phyloP scores from a whole-genome alignment of 2,113 vertebrate genomes.

The Proteles cristata region DNA sequence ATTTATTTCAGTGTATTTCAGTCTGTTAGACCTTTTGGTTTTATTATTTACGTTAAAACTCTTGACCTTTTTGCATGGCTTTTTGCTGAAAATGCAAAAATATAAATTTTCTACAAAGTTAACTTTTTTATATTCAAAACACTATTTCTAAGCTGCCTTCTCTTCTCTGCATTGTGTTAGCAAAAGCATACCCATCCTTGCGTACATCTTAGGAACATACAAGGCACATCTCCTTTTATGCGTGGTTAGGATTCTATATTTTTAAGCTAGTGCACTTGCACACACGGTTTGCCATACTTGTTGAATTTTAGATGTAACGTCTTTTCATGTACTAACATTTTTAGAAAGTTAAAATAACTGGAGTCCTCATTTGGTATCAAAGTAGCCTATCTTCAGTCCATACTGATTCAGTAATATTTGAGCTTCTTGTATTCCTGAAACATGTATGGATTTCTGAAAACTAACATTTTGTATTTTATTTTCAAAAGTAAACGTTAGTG shows the following conservation, averaged over 20 bases:
- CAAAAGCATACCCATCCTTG: constrained; percentile 80
- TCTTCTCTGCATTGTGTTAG: constrained; percentile 86
- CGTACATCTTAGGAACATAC: constrained; percentile 83
- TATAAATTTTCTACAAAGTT: constrained; percentile 84
- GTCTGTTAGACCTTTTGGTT: constrained; percentile 74
- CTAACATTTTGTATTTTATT: constrained; percentile 82
- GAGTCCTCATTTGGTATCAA: constrained; percentile 82
- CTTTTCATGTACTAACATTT: constrained; percentile 83
- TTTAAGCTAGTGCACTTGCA: constrained; percentile 85
- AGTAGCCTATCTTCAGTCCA: constrained; percentile 79
- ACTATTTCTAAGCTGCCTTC: constrained; percentile 88
- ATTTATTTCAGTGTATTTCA: constrained; percentile 76
- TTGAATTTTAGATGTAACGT: constrained; percentile 83
- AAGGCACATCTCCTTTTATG: constrained; percentile 84
- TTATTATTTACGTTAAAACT: constrained; percentile 79
- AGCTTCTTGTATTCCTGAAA: constrained; percentile 78
- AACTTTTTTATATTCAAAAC: constrained; percentile 83
- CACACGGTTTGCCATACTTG: constrained; percentile 84
- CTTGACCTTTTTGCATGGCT: constrained; percentile 85
- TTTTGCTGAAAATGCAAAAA: constrained; percentile 86
- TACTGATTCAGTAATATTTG: constrained; percentile 84
- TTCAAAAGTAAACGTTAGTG: constrained; percentile 74
- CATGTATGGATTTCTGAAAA: constrained; percentile 76
- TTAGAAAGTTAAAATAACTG: constrained; percentile 80
- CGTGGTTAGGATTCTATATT: constrained; percentile 85